Evolutionary conservation across 2,113 vertebrate genomes (phyloP), one percentile per base, ranked within the genome.

Genomic region (Pluvianellus socialis): DNA sequence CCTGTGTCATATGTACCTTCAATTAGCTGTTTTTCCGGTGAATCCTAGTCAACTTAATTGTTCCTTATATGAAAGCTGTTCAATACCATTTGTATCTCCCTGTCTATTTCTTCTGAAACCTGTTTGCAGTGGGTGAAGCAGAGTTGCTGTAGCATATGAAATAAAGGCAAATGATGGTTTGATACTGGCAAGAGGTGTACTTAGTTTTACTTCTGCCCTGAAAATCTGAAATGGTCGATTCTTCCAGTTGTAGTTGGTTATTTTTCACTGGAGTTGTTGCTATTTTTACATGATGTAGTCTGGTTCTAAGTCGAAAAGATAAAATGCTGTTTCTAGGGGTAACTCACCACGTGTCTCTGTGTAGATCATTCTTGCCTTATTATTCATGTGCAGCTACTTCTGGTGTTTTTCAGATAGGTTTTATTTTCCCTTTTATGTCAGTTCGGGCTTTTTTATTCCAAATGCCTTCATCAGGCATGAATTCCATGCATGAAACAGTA

Each of bases 351-450:
- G 35, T 6, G 4, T 9, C 22, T 44, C 33, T 52, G 4, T 50
- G 52, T 47, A n/a, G 42, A 16, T 63, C 2, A 0, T 65, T 74
- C 49, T 80, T 65, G 55, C 26, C 45, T 65, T 53, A 32, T 26
- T 42, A 21, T 22, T 74, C 21, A 6, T 6, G 7, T 73, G 49
- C 49, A 23, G 49, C 22, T 50, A 26, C 50, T 80, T 45, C 26
- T 24, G 15, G 1, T 49, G 16, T 3, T 8, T 35, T 66, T 35
- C 0, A 0, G 8, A 1, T 14, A 28, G 17, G 8, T 42, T 55
- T 84, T 44, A 15, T 92, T 70, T 71, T 61, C 40, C 12, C 10
- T 61, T 77, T 58, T 62, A 5, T 1, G 0, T 67, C 27, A 53
- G 18, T 7, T 13, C 4, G 2, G 7, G 14, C 1, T 62, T 30